Percentiles rank a stretch among this genome's conserved stretches.
Conservation (phyloP, 2,888 invertebrate species). For the Melikaiella ostensackeni region DNA sequence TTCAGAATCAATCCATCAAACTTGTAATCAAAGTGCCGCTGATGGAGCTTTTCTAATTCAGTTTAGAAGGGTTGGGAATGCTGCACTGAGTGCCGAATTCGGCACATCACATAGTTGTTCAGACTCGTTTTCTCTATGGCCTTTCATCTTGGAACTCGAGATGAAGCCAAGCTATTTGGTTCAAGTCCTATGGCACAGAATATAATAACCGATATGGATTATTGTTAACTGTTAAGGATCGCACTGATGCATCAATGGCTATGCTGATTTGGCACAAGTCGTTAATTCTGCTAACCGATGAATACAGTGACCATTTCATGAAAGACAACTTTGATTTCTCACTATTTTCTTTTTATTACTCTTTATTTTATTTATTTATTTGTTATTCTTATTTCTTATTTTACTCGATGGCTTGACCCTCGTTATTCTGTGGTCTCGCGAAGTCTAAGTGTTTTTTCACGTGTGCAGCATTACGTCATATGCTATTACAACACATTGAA, state of each 20-base stretch:
- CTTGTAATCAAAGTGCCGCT: slow-evolving; percentile 34
- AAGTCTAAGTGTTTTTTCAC: slow-evolving; percentile 38
- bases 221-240: slow-evolving; percentile 53
- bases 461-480: slow-evolving; percentile 41
- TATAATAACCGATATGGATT: slow-evolving; percentile 65
- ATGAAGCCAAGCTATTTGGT: slow-evolving; percentile 74
- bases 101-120: slow-evolving; percentile 61
- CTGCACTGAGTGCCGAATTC: slow-evolving; percentile 60
- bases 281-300: slow-evolving; percentile 58
- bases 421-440: slow-evolving; percentile 75
- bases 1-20: slow-evolving; percentile 39
- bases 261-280: slow-evolving; percentile 57
- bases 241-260: slow-evolving; percentile 76
- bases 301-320: slow-evolving; percentile 77
- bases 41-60: slow-evolving; percentile 34
- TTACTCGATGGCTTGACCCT: slow-evolving; percentile 59
- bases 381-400: slow-evolving; percentile 43
- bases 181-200: slow-evolving; percentile 77
- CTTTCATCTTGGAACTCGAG: slow-evolving; percentile 71
- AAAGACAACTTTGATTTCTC: slow-evolving; percentile 63
- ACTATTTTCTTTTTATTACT: slow-evolving; percentile 7
- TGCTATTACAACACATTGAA: slow-evolving; percentile 48
- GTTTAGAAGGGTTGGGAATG: slow-evolving; percentile 56
- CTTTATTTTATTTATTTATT: slow-evolving; percentile 45
- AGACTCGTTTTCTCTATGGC: slow-evolving; percentile 64